phyloP scores from a whole-genome alignment of 2,797 vertebrate genomes.

The Enteromius paludinosus region DNA sequence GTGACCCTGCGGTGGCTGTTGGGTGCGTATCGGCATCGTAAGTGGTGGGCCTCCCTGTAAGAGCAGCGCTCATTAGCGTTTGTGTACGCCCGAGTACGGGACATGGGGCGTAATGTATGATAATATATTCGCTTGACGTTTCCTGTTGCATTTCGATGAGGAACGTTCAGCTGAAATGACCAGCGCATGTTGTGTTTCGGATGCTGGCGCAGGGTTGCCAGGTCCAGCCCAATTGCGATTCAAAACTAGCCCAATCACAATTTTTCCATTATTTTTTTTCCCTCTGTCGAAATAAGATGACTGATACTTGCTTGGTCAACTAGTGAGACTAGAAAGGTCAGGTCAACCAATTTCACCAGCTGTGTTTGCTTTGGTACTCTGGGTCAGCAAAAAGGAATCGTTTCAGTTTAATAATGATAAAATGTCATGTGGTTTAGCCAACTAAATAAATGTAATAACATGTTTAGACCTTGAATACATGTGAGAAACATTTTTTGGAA shows the following conservation, averaged over 20 bases:
- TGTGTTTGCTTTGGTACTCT: not conserved
- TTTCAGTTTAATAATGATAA: not conserved
- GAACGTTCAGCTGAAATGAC: not conserved
- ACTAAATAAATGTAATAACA: not conserved
- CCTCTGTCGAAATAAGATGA: not conserved
- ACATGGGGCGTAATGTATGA: slow-evolving; percentile 8
- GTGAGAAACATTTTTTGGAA: no score
- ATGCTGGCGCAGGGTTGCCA: not conserved
- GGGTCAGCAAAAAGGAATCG: not conserved
- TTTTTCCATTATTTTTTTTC: not conserved
- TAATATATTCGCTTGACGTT: slow-evolving; percentile 31
- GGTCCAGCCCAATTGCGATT: not conserved
- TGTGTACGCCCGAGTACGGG: not conserved
- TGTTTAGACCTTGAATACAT: not conserved
- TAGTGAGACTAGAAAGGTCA: not conserved
- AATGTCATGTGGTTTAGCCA: no score
- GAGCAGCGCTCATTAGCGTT: slow-evolving; percentile 17
- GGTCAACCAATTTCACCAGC: not conserved
- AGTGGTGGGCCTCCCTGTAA: slow-evolving; percentile 3
- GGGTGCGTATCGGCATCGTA: not conserved
- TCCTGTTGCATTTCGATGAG: slow-evolving; percentile 7
- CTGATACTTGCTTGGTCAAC: not conserved
- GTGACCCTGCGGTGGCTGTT: slow-evolving; percentile 19
- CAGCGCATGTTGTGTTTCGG: not conserved
- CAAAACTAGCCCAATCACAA: not conserved